Evolutionary conservation across 1,140 invertebrate species (phyloP).

Genomic region (Anastrepha obliqua): DNA sequence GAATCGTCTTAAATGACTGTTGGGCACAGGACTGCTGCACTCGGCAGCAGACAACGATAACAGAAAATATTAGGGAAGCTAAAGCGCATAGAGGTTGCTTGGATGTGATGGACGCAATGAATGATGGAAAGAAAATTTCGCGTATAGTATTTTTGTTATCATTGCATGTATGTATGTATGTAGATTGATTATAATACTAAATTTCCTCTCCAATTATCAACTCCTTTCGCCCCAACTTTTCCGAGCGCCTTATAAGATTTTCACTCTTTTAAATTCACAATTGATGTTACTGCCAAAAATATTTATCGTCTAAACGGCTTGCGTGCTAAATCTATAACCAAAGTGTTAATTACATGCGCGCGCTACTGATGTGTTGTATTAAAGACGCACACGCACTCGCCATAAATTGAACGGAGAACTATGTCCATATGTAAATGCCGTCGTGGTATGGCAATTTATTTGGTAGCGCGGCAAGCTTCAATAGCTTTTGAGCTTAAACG

Average conservation of each 20-base stretch:
- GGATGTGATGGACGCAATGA: background rate
- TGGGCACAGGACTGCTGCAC: background rate
- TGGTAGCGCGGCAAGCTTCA: background rate
- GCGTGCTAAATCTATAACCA: background rate
- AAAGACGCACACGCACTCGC: background rate
- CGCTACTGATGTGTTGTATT: background rate
- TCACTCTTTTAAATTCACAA: too few relatives aligned
- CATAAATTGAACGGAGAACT: background rate
- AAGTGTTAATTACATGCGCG: slow-evolving; percentile 23
- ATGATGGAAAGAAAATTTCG: background rate
- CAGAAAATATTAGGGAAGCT: too few relatives aligned
- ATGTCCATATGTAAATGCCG: too few relatives aligned
- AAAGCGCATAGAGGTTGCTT: too few relatives aligned
- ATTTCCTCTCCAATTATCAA: background rate
- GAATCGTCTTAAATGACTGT: slow-evolving; percentile 12
- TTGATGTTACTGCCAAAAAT: background rate
- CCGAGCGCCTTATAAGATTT: too few relatives aligned
- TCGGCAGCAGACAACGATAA: too few relatives aligned
- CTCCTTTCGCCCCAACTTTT: background rate
- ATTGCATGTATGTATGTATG: background rate
- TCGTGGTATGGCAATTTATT: background rate
- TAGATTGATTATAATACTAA: too few relatives aligned
- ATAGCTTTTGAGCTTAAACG: background rate
- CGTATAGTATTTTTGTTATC: slow-evolving; percentile 16
- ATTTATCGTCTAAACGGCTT: background rate